Percentiles rank a stretch among this genome's conserved stretches.
Evolutionary conservation across 2,113 vertebrate genomes (phyloP).

Genomic region (Pampusana beccarii): DNA sequence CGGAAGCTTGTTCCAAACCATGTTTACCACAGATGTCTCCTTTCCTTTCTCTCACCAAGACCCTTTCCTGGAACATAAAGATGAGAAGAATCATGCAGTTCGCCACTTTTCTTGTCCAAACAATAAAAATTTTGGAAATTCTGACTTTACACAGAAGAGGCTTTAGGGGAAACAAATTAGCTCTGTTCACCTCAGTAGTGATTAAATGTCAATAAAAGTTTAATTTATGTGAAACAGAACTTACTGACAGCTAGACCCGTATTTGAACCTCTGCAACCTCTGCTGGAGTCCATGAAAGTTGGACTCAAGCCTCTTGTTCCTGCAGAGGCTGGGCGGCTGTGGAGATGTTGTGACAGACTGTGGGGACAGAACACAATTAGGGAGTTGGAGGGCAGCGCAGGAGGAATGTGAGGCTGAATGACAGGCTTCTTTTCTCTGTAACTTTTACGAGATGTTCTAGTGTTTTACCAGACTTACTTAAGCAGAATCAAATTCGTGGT

Average conservation of each 20-base stretch:
- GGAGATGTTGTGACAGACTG: neutral
- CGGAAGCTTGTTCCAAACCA: constrained; percentile 42
- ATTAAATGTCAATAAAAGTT: constrained; percentile 2
- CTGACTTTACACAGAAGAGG: neutral
- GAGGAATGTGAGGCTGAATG: neutral
- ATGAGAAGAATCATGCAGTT: constrained; percentile 21
- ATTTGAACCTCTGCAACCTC: constrained; percentile 3
- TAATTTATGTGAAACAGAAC: neutral
- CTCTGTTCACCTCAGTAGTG: neutral
- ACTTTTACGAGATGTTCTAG: constrained; percentile 18
- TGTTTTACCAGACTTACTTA: neutral
- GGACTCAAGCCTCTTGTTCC: neutral
- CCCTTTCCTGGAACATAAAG: constrained; percentile 2
- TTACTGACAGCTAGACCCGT: neutral
- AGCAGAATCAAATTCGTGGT: neutral
- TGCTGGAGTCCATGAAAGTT: neutral
- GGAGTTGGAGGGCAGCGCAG: neutral
- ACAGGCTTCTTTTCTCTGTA: neutral
- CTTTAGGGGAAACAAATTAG: constrained; percentile 16
- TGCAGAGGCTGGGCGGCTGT: neutral
- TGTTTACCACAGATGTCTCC: constrained; percentile 54
- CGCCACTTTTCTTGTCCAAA: constrained; percentile 17
- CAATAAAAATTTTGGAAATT: constrained; percentile 34
- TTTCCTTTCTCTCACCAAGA: constrained; percentile 37
- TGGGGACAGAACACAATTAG: neutral